Percentiles rank a stretch among this genome's conserved stretches.
phyloP scores from a whole-genome alignment of 2,888 invertebrate species.

The Xanthia togata region DNA sequence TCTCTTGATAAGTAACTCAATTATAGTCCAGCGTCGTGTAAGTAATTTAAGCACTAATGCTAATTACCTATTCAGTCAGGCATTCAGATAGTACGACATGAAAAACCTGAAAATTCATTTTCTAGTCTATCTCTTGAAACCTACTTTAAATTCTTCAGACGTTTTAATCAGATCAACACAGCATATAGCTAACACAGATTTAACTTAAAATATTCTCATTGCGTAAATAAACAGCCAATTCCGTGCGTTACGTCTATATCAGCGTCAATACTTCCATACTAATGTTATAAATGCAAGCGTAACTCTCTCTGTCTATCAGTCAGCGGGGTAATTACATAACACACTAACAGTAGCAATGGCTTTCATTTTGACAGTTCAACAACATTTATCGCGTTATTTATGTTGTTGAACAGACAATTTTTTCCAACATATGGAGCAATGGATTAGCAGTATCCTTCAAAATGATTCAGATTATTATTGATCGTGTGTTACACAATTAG shows the following conservation, averaged over 20 bases:
- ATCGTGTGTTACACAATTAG: not conserved
- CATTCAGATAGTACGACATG: not conserved
- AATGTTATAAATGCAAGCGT: not conserved
- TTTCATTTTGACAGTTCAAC: no score
- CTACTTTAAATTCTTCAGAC: slow-evolving; percentile 35
- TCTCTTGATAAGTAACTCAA: not conserved
- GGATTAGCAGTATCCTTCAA: no score
- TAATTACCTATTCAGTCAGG: not conserved
- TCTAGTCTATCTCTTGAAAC: not conserved
- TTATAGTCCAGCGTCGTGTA: not conserved
- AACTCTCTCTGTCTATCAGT: not conserved
- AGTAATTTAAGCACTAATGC: not conserved
- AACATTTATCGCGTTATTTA: no score
- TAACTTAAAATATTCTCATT: slow-evolving; percentile 17
- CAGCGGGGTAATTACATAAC: no score
- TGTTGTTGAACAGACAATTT: no score
- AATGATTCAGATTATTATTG: no score
- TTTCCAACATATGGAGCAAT: no score
- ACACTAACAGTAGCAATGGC: no score
- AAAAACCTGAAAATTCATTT: not conserved
- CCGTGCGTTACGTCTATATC: slow-evolving; percentile 44
- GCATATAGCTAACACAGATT: slow-evolving; percentile 19
- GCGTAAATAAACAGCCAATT: slow-evolving; percentile 45
- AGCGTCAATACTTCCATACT: slow-evolving; percentile 27
- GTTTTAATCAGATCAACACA: slow-evolving; percentile 19